These are phyloP conservation scores for Oophaga pumilio DNA, from an alignment of 2,113 vertebrate species.

Conservation along the genomic window DNA sequence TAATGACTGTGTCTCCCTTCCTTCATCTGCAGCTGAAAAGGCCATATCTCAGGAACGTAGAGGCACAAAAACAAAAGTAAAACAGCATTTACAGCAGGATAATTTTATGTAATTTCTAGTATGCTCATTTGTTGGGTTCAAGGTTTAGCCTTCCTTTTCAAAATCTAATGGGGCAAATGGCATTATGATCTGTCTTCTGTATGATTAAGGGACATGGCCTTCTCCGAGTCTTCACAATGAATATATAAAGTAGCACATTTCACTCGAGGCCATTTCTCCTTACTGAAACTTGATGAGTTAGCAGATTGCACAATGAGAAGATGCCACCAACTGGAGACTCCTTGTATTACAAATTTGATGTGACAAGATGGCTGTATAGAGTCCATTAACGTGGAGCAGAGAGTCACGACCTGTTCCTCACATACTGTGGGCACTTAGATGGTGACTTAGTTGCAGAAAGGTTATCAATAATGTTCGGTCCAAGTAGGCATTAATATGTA, in stretches of 20 bases:
- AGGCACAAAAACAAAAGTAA: no score
- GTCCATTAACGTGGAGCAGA: no score
- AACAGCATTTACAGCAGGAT: no score
- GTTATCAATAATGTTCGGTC: no score
- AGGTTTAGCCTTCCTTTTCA: background rate
- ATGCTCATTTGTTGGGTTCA: background rate
- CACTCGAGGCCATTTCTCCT: background rate
- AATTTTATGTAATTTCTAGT: background rate
- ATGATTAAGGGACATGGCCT: background rate
- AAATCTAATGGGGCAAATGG: background rate
- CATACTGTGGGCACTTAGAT: no score
- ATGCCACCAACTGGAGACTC: background rate
- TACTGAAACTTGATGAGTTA: background rate
- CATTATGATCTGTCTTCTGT: no score
- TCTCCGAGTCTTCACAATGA: background rate
- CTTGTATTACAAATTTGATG: background rate
- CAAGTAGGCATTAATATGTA: no score
- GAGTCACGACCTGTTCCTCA: no score
- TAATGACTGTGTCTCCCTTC: no score
- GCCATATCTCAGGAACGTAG: no score
- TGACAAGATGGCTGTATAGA: background rate
- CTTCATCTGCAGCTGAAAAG: no score
- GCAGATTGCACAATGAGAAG: background rate
- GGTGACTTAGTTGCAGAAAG: no score
- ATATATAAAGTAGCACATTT: background rate